phyloP scores from a whole-genome alignment of 1,140 invertebrate species.

The Teleopsis dalmanni region DNA sequence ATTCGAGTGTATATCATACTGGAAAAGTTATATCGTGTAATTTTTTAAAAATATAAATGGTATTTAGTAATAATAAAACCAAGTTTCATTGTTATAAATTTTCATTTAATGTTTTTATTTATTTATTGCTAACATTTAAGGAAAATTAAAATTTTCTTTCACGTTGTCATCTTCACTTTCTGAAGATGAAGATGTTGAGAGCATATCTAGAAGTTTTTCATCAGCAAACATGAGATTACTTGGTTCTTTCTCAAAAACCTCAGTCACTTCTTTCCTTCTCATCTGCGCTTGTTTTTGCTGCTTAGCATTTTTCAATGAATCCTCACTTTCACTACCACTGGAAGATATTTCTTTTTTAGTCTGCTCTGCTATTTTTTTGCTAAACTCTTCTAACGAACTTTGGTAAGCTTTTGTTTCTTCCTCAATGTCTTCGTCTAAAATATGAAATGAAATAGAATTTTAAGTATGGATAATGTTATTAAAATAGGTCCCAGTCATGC shows the following conservation, averaged over 20 bases:
- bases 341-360: too few species aligned
- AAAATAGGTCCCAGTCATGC: too few species aligned
- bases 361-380: slow-evolving; percentile 6
- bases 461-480: not conserved
- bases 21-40: too few species aligned
- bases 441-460: not conserved
- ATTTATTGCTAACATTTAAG: not conserved
- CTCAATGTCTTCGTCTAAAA: slow-evolving; percentile 28
- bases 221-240: slow-evolving; percentile 16
- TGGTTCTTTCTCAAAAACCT: slow-evolving; percentile 12
- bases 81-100: too few species aligned
- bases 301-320: not conserved
- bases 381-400: slow-evolving; percentile 10
- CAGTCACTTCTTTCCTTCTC: not conserved
- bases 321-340: not conserved
- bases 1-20: too few species aligned
- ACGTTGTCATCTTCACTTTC: slow-evolving; percentile 6
- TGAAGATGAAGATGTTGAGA: slow-evolving; percentile 7
- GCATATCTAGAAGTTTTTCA: slow-evolving; percentile 12
- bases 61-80: slow-evolving; percentile 1
- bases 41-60: too few species aligned
- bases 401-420: slow-evolving; percentile 9
- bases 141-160: too few species aligned
- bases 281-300: not conserved
- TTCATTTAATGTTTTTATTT: not conserved